These are phyloP conservation scores for Odontamblyopus rebecca DNA, from an alignment of 2,797 vertebrate genomes.

Conservation along the genomic window DNA sequence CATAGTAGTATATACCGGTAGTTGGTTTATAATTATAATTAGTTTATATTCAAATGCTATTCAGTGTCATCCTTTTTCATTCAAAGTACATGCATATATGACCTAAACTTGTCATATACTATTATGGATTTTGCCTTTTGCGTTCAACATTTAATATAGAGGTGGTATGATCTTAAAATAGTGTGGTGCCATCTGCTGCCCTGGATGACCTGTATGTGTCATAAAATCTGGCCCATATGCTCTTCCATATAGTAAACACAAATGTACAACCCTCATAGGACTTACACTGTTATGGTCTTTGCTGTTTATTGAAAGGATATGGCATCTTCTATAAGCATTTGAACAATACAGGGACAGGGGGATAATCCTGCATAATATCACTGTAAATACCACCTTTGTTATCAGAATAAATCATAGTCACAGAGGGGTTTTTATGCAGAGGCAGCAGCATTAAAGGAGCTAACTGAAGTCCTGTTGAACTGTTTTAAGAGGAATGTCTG, in stretches of 20 bases:
- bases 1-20: no score
- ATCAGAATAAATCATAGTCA: background rate
- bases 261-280: background rate
- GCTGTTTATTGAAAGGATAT: background rate
- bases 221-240: no score
- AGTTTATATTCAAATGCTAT: no score
- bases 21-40: no score
- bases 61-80: no score
- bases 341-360: conserved; percentile 19
- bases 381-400: conserved; percentile 3
- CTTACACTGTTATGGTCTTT: conserved; percentile 7
- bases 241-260: conserved; percentile 1
- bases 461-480: background rate
- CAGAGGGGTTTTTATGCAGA: background rate
- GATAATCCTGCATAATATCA: background rate
- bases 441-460: background rate
- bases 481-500: background rate
- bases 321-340: conserved; percentile 2
- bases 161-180: background rate
- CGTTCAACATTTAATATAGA: background rate
- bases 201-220: background rate
- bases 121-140: no score
- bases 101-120: no score
- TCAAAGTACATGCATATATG: no score
- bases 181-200: conserved; percentile 1